phyloP scores from a whole-genome alignment of 2,888 invertebrate genomes.

The Cheilosia pagana region DNA sequence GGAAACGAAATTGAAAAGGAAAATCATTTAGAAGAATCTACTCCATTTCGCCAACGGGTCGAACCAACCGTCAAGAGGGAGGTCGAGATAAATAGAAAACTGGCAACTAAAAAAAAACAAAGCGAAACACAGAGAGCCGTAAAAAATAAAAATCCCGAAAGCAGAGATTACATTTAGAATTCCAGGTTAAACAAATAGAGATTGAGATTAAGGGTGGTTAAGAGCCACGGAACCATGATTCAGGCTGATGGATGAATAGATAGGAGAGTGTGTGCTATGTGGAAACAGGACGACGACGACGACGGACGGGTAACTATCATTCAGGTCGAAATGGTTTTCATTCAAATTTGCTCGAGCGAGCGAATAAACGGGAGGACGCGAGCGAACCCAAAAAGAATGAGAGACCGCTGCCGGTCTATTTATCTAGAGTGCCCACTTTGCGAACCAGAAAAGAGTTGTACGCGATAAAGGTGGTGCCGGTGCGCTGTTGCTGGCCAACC shows the following conservation, averaged over 20 bases:
- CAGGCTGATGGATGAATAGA: constrained; percentile 64
- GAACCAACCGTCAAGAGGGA: constrained; percentile 17
- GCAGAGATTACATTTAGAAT: constrained; percentile 65
- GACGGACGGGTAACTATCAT: constrained; percentile 53
- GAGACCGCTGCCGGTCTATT: constrained; percentile 61
- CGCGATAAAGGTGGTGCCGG: neutral
- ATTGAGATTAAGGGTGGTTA: constrained; percentile 71
- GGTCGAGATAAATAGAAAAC: neutral
- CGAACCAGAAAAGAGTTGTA: constrained; percentile 23
- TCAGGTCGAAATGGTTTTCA: constrained; percentile 62
- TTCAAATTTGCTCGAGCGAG: constrained; percentile 66
- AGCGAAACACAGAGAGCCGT: constrained; percentile 3
- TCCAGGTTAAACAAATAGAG: constrained; percentile 71
- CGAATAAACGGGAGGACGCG: constrained; percentile 37
- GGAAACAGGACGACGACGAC: constrained; percentile 24
- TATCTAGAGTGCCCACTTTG: constrained; percentile 46
- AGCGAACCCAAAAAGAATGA: constrained; percentile 1
- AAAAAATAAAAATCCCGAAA: constrained; percentile 45
- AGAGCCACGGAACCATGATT: constrained; percentile 63
- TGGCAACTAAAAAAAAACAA: neutral
- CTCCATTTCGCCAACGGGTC: constrained; percentile 33
- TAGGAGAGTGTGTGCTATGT: constrained; percentile 35
- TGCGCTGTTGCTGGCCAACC: neutral
- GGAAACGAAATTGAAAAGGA: constrained; percentile 29
- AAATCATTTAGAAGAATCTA: constrained; percentile 47